Percentiles rank a stretch among this genome's conserved stretches.
These are phyloP conservation scores for Falco rusticolus DNA, from an alignment of 2,797 vertebrate genomes.

Conservation along the genomic window DNA sequence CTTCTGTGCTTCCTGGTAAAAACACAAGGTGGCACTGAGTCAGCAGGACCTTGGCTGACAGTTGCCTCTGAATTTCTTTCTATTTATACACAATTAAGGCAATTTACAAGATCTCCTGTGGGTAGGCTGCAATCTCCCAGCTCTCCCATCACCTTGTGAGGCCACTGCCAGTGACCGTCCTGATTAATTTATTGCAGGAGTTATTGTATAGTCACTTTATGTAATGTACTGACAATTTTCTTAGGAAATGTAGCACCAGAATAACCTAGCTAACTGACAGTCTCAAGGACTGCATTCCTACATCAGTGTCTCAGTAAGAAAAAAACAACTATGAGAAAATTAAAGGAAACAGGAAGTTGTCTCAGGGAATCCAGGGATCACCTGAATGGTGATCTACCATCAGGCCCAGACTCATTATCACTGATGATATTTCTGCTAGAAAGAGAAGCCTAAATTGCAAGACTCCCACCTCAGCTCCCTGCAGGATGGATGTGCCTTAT, in stretches of 20 bases:
- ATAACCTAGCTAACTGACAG: background rate
- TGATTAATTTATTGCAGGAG: background rate
- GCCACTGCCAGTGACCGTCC: background rate
- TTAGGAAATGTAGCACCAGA: background rate
- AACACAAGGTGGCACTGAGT: constrained; percentile 68
- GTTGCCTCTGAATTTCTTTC: constrained; percentile 9
- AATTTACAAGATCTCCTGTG: constrained; percentile 1
- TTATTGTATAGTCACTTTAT: background rate
- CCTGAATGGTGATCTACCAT: background rate
- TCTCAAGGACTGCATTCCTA: background rate
- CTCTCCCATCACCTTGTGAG: background rate
- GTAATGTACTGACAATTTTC: background rate
- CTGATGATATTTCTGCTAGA: background rate
- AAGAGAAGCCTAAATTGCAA: background rate
- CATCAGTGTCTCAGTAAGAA: background rate
- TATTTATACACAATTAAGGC: background rate
- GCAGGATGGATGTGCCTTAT: background rate
- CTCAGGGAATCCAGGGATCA: background rate
- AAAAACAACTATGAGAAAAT: background rate
- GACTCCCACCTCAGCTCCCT: background rate
- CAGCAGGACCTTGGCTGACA: constrained; percentile 40
- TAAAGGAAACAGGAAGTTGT: background rate
- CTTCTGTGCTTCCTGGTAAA: constrained; percentile 50
- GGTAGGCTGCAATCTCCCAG: background rate
- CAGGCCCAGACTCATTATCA: background rate